These are phyloP conservation scores for Danio jaintianensis DNA, from an alignment of 2,797 vertebrate genomes.

Conservation along the genomic window DNA sequence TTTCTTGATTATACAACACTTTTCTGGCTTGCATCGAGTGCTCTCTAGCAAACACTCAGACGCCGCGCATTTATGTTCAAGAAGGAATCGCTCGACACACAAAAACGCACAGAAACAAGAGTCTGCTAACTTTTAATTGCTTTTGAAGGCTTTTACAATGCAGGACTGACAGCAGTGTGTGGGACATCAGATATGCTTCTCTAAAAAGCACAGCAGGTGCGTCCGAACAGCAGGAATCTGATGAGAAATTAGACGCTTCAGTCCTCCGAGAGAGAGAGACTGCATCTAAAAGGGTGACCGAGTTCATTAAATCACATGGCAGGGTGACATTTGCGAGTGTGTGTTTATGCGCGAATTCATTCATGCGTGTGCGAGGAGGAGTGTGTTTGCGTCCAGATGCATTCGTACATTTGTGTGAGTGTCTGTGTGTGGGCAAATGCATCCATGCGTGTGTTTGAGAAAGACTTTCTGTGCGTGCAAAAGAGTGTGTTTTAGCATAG, in stretches of 20 bases:
- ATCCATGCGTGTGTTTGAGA: not conserved
- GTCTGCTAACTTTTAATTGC: conserved; percentile 13
- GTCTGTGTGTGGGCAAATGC: not conserved
- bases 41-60: not conserved
- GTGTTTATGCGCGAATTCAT: not conserved
- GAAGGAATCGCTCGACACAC: conserved; percentile 4
- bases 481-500: not conserved
- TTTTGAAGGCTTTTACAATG: not conserved
- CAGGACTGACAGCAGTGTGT: conserved; percentile 12
- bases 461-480: not conserved
- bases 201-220: conserved; percentile 42
- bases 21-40: not conserved
- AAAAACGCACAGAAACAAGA: not conserved
- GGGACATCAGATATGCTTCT: conserved; percentile 29
- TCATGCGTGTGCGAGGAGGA: not conserved
- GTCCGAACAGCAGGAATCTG: conserved; percentile 36
- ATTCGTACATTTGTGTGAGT: conserved; percentile 12
- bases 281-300: conserved; percentile 27
- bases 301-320: conserved; percentile 46
- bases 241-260: conserved; percentile 38
- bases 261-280: conserved; percentile 21
- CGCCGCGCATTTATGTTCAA: not conserved
- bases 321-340: conserved; percentile 17
- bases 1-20: not conserved
- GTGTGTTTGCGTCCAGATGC: conserved; percentile 33